These are phyloP conservation scores for Echinops telfairi DNA, from an alignment of 2,113 vertebrate species.

Conservation along the genomic window DNA sequence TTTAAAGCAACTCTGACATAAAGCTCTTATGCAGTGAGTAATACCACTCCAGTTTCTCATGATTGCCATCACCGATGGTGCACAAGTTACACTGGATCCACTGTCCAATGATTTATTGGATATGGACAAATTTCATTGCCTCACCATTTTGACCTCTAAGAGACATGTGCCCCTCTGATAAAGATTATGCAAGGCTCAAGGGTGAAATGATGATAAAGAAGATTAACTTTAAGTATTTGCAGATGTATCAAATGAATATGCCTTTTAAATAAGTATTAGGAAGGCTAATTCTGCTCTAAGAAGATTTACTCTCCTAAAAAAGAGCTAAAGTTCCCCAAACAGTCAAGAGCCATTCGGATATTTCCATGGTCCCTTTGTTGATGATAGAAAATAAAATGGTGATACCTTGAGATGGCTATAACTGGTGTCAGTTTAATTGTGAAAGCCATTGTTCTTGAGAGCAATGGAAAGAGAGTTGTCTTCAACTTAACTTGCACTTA, in stretches of 20 bases:
- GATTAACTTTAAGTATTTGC: conserved; percentile 7
- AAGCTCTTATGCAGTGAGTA: background rate
- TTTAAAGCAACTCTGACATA: background rate
- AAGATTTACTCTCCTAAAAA: background rate
- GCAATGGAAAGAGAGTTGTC: background rate
- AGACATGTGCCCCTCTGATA: background rate
- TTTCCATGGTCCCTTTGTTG: background rate
- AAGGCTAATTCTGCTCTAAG: background rate
- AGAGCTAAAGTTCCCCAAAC: background rate
- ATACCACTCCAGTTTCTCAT: background rate
- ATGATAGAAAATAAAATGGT: background rate
- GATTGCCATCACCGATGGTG: background rate
- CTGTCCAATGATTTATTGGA: background rate
- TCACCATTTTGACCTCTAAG: background rate
- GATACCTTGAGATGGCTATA: background rate
- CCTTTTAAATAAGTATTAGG: background rate
- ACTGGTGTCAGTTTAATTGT: background rate
- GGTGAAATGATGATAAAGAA: conserved; percentile 45
- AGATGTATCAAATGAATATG: background rate
- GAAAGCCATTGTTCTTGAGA: background rate
- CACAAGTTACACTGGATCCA: background rate
- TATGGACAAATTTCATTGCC: background rate
- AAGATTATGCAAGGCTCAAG: conserved; percentile 11
- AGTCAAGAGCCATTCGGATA: background rate
- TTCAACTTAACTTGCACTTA: background rate